A percentile compares a stretch with the other conserved stretches of the same genome.
Conservation (phyloP, 1,140 invertebrate species). For the Leptinotarsa defecta region DNA sequence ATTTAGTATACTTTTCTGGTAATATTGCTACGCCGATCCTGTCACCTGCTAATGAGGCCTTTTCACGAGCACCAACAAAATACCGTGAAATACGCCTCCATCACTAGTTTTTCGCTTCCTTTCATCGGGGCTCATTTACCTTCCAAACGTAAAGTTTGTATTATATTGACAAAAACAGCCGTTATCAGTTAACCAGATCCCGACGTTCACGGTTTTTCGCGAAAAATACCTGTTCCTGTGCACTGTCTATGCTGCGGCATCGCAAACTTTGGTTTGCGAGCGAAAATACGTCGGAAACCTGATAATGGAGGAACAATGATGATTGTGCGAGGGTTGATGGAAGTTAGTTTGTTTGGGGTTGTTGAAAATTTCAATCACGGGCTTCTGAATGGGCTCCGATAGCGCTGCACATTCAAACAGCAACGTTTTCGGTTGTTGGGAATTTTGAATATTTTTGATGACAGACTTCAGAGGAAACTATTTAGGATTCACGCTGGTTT, state of each 20-base stretch:
- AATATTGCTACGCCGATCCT: background rate
- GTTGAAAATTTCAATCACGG: background rate
- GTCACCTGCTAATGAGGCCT: background rate
- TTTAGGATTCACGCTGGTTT: no score
- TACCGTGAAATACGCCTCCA: background rate
- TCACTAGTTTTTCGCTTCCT: conserved; percentile 3
- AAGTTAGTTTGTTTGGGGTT: background rate
- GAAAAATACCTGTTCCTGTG: conserved; percentile 3
- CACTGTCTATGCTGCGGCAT: background rate
- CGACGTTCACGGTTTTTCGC: background rate
- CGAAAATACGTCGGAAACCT: background rate
- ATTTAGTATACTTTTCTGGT: no score
- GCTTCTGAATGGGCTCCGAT: no score
- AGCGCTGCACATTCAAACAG: no score
- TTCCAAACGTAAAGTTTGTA: background rate
- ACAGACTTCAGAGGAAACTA: no score
- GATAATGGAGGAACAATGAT: conserved; percentile 8
- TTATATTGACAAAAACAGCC: background rate
- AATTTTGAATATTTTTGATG: no score
- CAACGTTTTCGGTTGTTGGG: no score
- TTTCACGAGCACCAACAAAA: background rate
- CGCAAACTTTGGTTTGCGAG: background rate
- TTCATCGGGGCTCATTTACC: background rate
- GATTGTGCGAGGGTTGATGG: background rate
- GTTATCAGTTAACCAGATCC: background rate